Base-by-base conservation (phyloP, 1,140 invertebrate species). In the Drosophila ercepeae region DNA sequence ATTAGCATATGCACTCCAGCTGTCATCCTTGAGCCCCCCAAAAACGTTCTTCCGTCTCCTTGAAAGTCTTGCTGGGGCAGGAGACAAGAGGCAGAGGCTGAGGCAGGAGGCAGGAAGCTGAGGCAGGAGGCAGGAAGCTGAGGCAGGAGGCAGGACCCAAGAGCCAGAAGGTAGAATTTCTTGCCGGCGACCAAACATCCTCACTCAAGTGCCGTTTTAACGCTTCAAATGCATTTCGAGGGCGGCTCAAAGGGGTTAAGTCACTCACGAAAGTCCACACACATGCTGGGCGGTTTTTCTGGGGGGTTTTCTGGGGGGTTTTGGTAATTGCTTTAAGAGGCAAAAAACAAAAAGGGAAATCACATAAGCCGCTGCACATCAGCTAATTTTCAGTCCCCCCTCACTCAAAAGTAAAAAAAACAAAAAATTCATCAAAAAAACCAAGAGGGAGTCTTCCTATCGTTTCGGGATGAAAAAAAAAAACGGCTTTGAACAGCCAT, bases 181-280 rank as follows among this genome's bases (percentile, higher is more conserved):
- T 59, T 71, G 64, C 34, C 64, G 42, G 39, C 8, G 13, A 39
- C 50, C 46, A 68, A 55, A 69, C 63, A 57, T 65, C 52, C 69
- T 54, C 36, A 46, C 71, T 68, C 44, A 65, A 84, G 81, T 73
- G 81, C 72, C 81, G 59, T 86, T 86, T 86, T 86, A 86, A 86
- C 81, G 81, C 81, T 86, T 86, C 82, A 81, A 61, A 81, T 86
- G 76, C 76, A 67, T 57, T 49, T 65, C 67, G 59, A 86, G 81
- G 50, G 59, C 67, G n/a, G 49, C 60, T 68, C 53, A 67, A 53
- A 63, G 67, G 81, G 71, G 61, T 64, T 68, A 67, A 54, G 50
- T 52, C 51, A 54, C 55, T 52, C 44, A 50, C 50, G 54, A 44
- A 32, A n/a, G 29, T 32, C 29, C 29, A 32, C 29, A 32, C 29